A percentile compares a stretch with the other conserved stretches of the same genome.
Conservation (phyloP, 2,113 vertebrate species). For the Crotalus helleri region DNA sequence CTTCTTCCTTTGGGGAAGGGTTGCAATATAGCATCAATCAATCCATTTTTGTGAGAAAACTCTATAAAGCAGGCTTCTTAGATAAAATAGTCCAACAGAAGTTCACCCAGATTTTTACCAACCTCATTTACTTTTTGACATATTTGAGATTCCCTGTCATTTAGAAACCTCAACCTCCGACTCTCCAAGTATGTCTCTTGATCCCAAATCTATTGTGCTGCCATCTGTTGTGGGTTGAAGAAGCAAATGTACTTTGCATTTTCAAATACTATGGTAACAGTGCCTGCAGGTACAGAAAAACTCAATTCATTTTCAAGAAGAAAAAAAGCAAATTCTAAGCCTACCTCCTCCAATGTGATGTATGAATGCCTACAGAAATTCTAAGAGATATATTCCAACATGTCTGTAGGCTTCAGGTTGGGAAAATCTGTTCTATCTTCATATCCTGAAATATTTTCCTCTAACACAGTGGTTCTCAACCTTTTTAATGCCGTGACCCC, state of each 20-base stretch:
- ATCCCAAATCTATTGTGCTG: neutral
- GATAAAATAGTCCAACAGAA: neutral
- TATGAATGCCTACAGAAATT: neutral
- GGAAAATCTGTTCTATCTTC: neutral
- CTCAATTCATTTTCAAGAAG: neutral
- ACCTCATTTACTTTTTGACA: neutral
- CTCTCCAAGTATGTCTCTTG: neutral
- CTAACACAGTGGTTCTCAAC: too few relatives aligned
- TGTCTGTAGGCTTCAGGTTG: neutral
- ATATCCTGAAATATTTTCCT: neutral
- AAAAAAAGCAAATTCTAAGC: neutral
- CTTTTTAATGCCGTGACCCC: too few relatives aligned
- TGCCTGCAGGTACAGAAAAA: neutral
- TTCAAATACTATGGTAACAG: neutral
- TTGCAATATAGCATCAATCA: neutral
- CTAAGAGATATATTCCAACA: neutral
- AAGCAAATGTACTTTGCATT: neutral
- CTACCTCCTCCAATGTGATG: neutral
- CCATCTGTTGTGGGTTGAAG: neutral
- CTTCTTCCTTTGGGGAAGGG: neutral
- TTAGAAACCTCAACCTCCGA: neutral
- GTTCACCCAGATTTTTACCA: neutral
- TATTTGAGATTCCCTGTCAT: neutral
- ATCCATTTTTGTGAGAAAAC: neutral
- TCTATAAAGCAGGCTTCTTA: neutral